Percentiles rank a stretch among this genome's conserved stretches.
These are phyloP conservation scores for Stegodyphus dumicola DNA, from an alignment of 1,140 invertebrate genomes.

Conservation along the genomic window DNA sequence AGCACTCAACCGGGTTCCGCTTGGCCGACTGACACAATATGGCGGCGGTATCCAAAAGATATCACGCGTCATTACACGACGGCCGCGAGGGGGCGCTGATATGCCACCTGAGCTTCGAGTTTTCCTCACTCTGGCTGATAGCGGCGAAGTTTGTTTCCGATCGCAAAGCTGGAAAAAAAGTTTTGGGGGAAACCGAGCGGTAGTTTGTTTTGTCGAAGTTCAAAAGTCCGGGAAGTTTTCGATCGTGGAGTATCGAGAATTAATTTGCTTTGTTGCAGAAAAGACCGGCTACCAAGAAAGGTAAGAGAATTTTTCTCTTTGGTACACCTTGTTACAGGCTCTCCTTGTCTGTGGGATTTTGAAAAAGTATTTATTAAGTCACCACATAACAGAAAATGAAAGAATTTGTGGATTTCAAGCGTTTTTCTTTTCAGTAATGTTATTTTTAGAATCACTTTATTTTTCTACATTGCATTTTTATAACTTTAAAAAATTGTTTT, in stretches of 20 bases:
- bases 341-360: background rate
- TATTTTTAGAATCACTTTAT: background rate
- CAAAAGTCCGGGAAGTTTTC: slow-evolving; percentile 6
- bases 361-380: too few species aligned
- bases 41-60: slow-evolving; percentile 9
- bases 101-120: slow-evolving; percentile 32
- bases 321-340: background rate
- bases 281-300: background rate
- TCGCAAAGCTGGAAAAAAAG: background rate
- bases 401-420: background rate
- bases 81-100: slow-evolving; percentile 24
- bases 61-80: slow-evolving; percentile 18
- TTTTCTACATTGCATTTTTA: too few species aligned
- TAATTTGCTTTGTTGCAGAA: slow-evolving; percentile 15
- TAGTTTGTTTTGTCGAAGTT: background rate
- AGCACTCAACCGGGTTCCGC: background rate
- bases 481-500: too few species aligned
- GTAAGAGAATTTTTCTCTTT: background rate
- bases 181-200: background rate
- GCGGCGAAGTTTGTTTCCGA: slow-evolving; percentile 9
- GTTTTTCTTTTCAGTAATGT: background rate
- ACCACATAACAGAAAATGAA: too few species aligned
- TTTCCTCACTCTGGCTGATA: slow-evolving; percentile 8
- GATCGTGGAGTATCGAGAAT: slow-evolving; percentile 10
- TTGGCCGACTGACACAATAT: slow-evolving; percentile 2